phyloP scores from a whole-genome alignment of 2,113 vertebrate genomes.

The Psittacus erithacus region DNA sequence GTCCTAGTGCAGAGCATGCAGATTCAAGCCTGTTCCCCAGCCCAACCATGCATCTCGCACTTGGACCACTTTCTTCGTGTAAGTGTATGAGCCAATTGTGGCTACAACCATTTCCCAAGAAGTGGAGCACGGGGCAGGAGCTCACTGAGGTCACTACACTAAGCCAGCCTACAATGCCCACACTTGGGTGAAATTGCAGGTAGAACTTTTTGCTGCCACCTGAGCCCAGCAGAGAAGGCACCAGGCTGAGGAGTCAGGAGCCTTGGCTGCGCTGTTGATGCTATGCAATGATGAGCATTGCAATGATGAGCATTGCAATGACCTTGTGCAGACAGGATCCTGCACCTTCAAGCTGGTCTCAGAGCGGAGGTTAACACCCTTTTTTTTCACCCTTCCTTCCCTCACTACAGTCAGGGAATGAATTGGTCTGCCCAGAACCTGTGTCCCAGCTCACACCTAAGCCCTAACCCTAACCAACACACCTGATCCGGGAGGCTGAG shows the following conservation, averaged over 20 bases:
- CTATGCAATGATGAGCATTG: not conserved
- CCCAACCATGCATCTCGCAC: rapidly evolving
- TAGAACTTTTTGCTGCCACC: not conserved
- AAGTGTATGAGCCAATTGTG: not conserved
- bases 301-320: not conserved
- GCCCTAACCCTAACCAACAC: not conserved
- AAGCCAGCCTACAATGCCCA: not conserved
- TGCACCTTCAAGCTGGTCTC: not conserved
- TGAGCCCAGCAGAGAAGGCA: not conserved
- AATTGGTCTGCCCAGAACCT: not conserved
- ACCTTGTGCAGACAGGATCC: not conserved
- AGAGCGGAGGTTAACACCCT: not conserved
- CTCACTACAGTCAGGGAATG: rapidly evolving
- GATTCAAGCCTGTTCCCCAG: not conserved
- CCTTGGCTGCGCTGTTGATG: rapidly evolving
- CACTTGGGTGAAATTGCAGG: not conserved
- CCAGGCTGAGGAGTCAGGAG: not conserved
- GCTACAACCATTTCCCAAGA: not conserved
- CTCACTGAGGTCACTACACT: not conserved
- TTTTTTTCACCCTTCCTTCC: not conserved
- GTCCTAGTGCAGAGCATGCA: not conserved
- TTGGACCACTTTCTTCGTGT: not conserved
- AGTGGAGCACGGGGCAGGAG: not conserved
- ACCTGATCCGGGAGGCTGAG: not conserved
- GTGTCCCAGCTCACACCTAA: not conserved